Evolutionary conservation across 2,888 invertebrate genomes (phyloP).

Genomic region (Mayetiola destructor): DNA sequence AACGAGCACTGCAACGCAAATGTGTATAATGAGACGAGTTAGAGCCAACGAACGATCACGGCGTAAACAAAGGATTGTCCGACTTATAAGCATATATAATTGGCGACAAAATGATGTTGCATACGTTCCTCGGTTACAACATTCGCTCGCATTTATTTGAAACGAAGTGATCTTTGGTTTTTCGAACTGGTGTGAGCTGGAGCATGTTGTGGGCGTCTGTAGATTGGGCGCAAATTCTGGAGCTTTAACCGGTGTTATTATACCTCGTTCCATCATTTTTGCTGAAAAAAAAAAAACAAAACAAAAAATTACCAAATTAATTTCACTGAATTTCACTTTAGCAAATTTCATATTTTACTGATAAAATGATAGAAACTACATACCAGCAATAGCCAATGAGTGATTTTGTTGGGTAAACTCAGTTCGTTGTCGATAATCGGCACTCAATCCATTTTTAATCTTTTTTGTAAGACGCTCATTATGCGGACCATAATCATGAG

Average conservation of each 20-base stretch:
- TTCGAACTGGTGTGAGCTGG: constrained; percentile 18
- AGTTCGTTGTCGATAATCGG: constrained; percentile 39
- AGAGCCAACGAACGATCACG: constrained; percentile 61
- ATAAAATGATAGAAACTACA: constrained; percentile 16
- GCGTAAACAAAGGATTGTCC: constrained; percentile 48
- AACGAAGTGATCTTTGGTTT: constrained; percentile 17
- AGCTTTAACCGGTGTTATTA: constrained; percentile 39
- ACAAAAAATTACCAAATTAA: too few relatives aligned
- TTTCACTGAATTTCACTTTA: too few relatives aligned
- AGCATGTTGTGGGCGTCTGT: not conserved
- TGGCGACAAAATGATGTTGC: constrained; percentile 45
- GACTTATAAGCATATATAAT: constrained; percentile 43
- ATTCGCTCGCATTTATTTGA: constrained; percentile 20
- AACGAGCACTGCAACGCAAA: constrained; percentile 63
- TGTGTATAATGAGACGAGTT: constrained; percentile 63
- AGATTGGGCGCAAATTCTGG: constrained; percentile 28
- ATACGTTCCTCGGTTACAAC: constrained; percentile 35
- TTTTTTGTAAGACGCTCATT: constrained; percentile 41
- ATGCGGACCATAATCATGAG: constrained; percentile 57
- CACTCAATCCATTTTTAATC: constrained; percentile 46
- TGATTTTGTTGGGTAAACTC: constrained; percentile 32
- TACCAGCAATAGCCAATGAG: constrained; percentile 33
- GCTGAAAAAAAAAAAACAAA: constrained; percentile 31
- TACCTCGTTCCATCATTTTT: constrained; percentile 38
- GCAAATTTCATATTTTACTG: not conserved